A percentile compares a stretch with the other conserved stretches of the same genome.
These are phyloP conservation scores for Anoura caudifer DNA, from an alignment of 2,113 vertebrate genomes.

Conservation along the genomic window DNA sequence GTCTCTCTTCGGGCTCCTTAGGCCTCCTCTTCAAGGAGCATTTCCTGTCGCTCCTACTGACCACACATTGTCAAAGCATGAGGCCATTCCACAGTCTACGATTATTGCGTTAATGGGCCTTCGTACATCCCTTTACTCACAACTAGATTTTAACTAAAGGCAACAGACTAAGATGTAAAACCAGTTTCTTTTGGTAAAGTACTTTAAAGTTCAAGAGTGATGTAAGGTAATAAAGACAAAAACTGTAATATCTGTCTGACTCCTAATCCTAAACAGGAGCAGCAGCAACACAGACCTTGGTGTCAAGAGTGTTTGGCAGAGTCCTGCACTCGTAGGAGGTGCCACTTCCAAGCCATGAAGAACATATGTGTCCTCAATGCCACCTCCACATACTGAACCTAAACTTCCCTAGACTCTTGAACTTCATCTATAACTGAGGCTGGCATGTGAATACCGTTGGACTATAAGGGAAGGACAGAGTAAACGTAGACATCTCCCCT, in stretches of 20 bases:
- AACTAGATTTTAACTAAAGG: slow-evolving; percentile 18
- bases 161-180: neutral
- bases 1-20: neutral
- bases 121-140: neutral
- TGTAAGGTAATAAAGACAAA: neutral
- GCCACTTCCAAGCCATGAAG: neutral
- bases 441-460: neutral
- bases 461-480: neutral
- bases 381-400: neutral
- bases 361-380: neutral
- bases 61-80: neutral
- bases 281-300: neutral
- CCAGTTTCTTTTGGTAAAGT: neutral
- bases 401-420: neutral
- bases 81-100: neutral
- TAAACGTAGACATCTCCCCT: neutral
- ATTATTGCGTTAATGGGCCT: neutral
- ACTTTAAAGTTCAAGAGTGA: neutral
- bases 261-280: neutral
- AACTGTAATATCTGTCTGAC: neutral
- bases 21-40: neutral
- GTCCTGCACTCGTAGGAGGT: neutral
- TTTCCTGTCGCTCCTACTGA: neutral
- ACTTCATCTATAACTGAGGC: neutral
- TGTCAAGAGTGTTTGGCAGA: neutral